Evolutionary conservation across 2,888 invertebrate species (phyloP), one percentile per base, ranked within the genome.

Genomic region (Oscheius myriophilus): DNA sequence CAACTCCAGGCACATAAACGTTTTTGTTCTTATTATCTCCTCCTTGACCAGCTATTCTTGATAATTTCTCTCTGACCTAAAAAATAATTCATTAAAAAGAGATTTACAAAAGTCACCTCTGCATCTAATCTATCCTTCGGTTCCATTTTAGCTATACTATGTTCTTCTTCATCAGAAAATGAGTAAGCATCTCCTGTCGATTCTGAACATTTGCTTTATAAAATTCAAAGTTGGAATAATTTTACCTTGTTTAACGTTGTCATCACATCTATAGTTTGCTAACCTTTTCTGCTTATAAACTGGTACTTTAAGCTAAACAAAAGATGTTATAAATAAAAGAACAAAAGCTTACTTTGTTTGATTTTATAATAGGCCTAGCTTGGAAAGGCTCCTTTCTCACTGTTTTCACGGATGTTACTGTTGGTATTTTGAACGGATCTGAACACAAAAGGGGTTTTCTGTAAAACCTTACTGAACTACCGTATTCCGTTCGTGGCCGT

Each of bases 251-350:
- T 18, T 18, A 11, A n/a, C 49, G 7, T 49, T 49, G 23, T 33
- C 33, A 9, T 49, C 49, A 11, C 11, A 11, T 49, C 49, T 16
- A 18, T 49, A 33, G 25, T 6, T 57, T 1, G 25, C 46, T 7
- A 61, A 3, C 16, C 69, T 49, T 52, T 71, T 77, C 53, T 78
- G 80, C 42, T 79, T 80, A 65, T 81, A 81, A 2, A 81, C 73
- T 23, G 81, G 81, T 11, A 79, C 64, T 67, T 78, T 49, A 21
- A 67, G 63, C 33, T 33, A 53, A 16, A 53, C 4, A 16, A 14
- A 23, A 7, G 3, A 53, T 53, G 14, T 4, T 53, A 14, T 53
- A 2, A 12, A 9, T 9, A 16, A 16, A 53, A 53, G 2, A 14
- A 53, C 9, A 18, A 21, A 43, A n/a, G n/a, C 42, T 43, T 23